Evolutionary conservation across 2,113 vertebrate genomes (phyloP).

Genomic region (Ovis canadensis): DNA sequence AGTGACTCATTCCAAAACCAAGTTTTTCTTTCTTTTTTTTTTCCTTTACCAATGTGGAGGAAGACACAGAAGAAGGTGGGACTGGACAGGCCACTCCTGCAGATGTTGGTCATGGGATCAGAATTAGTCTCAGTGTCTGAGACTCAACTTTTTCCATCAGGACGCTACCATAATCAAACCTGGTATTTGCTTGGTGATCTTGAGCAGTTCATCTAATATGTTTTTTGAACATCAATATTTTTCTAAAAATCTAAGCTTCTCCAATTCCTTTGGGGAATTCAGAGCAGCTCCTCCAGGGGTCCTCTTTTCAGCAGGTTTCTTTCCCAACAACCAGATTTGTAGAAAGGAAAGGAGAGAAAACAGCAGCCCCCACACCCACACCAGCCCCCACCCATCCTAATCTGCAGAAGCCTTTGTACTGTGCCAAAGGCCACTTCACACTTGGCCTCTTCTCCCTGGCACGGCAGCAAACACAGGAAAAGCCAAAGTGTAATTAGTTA

Average conservation of each 20-base stretch:
- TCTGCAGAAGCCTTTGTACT: background rate
- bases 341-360: background rate
- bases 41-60: background rate
- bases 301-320: background rate
- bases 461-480: background rate
- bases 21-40: background rate
- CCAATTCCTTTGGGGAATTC: background rate
- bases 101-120: background rate
- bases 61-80: background rate
- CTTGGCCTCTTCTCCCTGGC: background rate
- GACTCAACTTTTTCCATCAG: background rate
- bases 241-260: background rate
- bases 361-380: background rate
- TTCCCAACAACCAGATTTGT: background rate
- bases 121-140: background rate
- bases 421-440: background rate
- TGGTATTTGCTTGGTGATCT: background rate
- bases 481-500: conserved; percentile 34
- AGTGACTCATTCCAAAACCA: background rate
- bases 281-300: background rate
- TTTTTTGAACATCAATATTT: background rate
- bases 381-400: background rate
- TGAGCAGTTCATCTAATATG: background rate
- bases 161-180: background rate
- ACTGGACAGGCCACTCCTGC: background rate